phyloP scores from a whole-genome alignment of 2,113 vertebrate species.

The Rhynchomys soricoides region DNA sequence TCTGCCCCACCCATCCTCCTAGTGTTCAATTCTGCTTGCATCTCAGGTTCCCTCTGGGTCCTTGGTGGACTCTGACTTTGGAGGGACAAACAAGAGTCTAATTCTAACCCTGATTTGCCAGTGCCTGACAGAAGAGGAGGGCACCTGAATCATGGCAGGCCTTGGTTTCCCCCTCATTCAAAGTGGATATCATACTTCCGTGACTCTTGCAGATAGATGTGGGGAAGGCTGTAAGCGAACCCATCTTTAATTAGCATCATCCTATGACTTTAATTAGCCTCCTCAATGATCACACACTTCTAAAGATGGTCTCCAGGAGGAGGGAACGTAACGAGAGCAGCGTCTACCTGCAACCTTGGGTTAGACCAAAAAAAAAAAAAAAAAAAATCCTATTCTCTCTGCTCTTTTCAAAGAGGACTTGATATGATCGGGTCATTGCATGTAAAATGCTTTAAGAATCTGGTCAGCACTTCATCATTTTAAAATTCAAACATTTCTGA shows the following conservation, averaged over 20 bases:
- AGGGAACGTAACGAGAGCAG: slow-evolving; percentile 43
- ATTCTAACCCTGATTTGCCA: background rate
- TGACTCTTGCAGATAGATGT: background rate
- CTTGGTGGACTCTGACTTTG: background rate
- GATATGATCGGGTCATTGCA: slow-evolving; percentile 86
- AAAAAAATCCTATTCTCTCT: slow-evolving; percentile 78
- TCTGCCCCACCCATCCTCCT: too few relatives aligned
- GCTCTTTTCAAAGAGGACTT: slow-evolving; percentile 80
- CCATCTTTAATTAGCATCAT: background rate
- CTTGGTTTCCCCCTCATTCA: slow-evolving; percentile 40
- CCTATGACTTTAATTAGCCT: background rate
- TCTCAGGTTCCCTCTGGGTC: background rate
- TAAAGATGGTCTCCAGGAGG: background rate
- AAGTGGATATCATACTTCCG: background rate
- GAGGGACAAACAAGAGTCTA: background rate
- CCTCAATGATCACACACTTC: background rate
- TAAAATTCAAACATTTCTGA: slow-evolving; percentile 88
- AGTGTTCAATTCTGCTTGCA: rapidly evolving
- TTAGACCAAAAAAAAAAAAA: slow-evolving; percentile 52
- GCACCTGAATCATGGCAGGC: background rate
- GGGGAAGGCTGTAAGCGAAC: background rate
- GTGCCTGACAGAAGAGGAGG: background rate
- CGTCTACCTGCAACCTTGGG: slow-evolving; percentile 75
- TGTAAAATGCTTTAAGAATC: slow-evolving; percentile 86
- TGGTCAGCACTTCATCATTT: slow-evolving; percentile 87